Conservation (phyloP, 2,113 vertebrate genomes). For the Callaeas wilsoni region DNA sequence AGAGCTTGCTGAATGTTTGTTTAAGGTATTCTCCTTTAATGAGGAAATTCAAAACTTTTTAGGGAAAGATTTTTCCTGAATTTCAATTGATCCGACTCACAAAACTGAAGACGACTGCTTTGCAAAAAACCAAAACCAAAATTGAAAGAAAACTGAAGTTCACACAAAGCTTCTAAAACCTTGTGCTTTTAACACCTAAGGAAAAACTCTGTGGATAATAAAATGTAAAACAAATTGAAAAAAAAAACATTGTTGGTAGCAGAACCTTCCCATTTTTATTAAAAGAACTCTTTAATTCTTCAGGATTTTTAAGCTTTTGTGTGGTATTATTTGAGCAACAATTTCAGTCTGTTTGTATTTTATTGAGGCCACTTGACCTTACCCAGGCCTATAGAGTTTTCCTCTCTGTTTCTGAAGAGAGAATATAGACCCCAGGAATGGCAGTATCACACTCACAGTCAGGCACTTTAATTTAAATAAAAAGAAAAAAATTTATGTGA, state of each 20-base stretch:
- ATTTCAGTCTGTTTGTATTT: neutral
- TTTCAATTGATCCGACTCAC: neutral
- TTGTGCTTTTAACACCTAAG: neutral
- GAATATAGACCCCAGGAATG: neutral
- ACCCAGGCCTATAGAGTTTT: neutral
- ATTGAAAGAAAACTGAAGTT: neutral
- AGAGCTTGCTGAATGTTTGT: neutral
- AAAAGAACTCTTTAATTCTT: neutral
- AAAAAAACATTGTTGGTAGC: neutral
- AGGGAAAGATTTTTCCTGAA: neutral
- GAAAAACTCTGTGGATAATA: neutral
- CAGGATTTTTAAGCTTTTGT: neutral
- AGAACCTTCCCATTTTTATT: neutral
- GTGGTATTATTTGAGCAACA: neutral
- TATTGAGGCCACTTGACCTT: conserved; percentile 13
- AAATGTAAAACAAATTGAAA: neutral
- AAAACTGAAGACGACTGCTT: neutral
- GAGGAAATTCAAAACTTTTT: neutral
- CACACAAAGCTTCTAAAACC: neutral
- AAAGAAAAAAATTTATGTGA: neutral
- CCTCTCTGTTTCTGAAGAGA: neutral
- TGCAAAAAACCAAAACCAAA: neutral
- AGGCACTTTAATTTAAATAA: neutral
- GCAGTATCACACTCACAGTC: neutral
- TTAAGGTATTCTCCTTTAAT: neutral